Evolutionary conservation across 2,113 vertebrate genomes (phyloP), one percentile per base, ranked within the genome.

Genomic region (Gallinago media): DNA sequence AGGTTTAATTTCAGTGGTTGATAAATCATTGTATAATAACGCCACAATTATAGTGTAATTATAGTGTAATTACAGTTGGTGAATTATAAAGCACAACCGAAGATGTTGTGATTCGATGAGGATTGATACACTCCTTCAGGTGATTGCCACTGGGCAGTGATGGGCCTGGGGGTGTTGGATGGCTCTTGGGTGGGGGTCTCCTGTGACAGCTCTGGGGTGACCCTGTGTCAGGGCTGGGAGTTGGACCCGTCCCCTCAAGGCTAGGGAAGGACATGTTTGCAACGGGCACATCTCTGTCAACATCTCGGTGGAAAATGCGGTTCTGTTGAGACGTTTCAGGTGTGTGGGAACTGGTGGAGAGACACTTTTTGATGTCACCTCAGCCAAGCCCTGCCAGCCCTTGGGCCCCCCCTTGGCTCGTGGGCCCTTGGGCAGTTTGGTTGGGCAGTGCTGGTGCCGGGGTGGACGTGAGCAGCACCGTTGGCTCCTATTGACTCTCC

Each of bases 11-110:
- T 61, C 63, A 73, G 86, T 55, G 55, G 2, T 54, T 89, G 91
- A 89, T 65, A 94, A 87, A 94, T 92, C 61, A 42, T 54, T 72
- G 90, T 58, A 75, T 82, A 75, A 62, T 91, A 91, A 75, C 3
- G 2, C 40, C 86, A 54, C 36, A 29, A 40, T 92, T 90, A 38
- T 0, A 23, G 67, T 52, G 84, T 91, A 73, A 79, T 87, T 86
- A 70, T 32, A 20, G 50, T 31, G 68, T 93, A 81, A 89, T 80
- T 81, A 49, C 40, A 1, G 46, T 21, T 40, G 62, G 62, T 56
- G 73, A 74, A 63, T 78, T 78, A 18, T 25, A 62, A 85, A 85
- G 65, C 85, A 44, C 42, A 65, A 14, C 58, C 4, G 22, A 55
- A 26, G 46, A 42, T 59, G 2, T 25, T 6, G 36, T 56, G 71